phyloP scores from a whole-genome alignment of 2,888 invertebrate genomes.

The Choristoneura rosaceana region DNA sequence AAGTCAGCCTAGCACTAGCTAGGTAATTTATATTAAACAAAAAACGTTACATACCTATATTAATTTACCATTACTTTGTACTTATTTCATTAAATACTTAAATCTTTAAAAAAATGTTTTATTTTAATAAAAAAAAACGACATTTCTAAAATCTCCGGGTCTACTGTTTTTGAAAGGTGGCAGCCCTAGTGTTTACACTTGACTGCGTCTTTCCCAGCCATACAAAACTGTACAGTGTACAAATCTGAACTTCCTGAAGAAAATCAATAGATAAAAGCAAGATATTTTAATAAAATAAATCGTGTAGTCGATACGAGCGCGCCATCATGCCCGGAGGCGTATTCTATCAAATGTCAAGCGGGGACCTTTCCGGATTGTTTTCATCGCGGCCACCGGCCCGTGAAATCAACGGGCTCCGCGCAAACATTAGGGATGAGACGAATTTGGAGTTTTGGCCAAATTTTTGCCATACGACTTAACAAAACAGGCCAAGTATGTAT shows the following conservation, averaged over 20 bases:
- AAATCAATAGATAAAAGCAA: conserved; percentile 38
- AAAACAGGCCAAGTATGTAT: background rate
- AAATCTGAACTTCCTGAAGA: conserved; percentile 12
- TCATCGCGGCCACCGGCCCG: conserved; percentile 65
- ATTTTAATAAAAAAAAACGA: too few relatives aligned
- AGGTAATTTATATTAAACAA: too few relatives aligned
- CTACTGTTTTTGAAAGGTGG: too few relatives aligned
- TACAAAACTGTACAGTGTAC: background rate
- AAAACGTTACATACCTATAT: too few relatives aligned
- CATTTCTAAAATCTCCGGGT: too few relatives aligned
- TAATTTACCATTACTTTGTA: too few relatives aligned
- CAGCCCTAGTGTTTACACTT: too few relatives aligned
- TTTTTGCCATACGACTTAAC: background rate
- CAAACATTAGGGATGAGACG: conserved; percentile 40
- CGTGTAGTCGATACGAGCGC: conserved; percentile 35
- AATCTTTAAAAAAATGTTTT: too few relatives aligned
- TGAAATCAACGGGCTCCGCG: conserved; percentile 68
- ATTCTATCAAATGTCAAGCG: conserved; percentile 80
- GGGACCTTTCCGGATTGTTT: conserved; percentile 71
- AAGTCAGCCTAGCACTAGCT: too few relatives aligned
- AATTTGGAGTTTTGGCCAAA: conserved; percentile 6
- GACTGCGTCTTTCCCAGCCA: background rate
- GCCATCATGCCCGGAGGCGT: conserved; percentile 71
- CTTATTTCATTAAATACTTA: too few relatives aligned
- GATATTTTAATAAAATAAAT: conserved; percentile 43